Base-by-base conservation (phyloP, 2,888 invertebrate species). In the Apeira syringaria region DNA sequence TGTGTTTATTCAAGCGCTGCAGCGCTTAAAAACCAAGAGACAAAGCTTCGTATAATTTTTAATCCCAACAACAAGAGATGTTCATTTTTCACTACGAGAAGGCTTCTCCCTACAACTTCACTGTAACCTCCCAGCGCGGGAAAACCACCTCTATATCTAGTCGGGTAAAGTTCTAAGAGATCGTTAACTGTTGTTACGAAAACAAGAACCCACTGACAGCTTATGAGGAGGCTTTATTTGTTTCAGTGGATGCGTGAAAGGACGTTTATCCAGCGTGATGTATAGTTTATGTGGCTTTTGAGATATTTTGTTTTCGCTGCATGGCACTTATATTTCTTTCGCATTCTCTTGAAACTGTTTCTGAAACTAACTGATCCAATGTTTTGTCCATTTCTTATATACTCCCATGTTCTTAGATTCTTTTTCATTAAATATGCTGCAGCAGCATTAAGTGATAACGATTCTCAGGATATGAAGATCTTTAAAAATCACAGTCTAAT, bases 11-110 rank as follows among this genome's bases (percentile, higher is more conserved):
- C 27, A 35, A 41, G 35, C 47, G 42, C 60, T 50, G 47, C 47
- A 53, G 53, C 59, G 50, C 51, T 57, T 50, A 47, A 52, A 60
- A 38, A 53, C 47, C 47, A 31, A 71, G 72, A 33, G 29, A 80
- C 80, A 80, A 83, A 79, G 70, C 62, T 47, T 62, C 64, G 73
- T 67, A 75, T 84, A 80, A 83, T 85, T 85, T 87, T 87, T 85
- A 86, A 86, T 86, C 85, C 72, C 78, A 64, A 76, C 79, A 68
- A 70, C 73, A 65, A 46, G 81, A 75, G 79, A 77, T 81, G 85
- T 74, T 87, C 85, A 84, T 86, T 87, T 87, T 83, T 86, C 84
- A 80, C 35, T 6, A 27, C 74, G 63, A 68, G 66, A 72, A 59
- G 61, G 61, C 68, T 68, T 59, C 44, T 50, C 40, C 33, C 39